Percentiles rank a stretch among this genome's conserved stretches.
Evolutionary conservation across 2,113 vertebrate species (phyloP).

Genomic region (Danionella cerebrum): DNA sequence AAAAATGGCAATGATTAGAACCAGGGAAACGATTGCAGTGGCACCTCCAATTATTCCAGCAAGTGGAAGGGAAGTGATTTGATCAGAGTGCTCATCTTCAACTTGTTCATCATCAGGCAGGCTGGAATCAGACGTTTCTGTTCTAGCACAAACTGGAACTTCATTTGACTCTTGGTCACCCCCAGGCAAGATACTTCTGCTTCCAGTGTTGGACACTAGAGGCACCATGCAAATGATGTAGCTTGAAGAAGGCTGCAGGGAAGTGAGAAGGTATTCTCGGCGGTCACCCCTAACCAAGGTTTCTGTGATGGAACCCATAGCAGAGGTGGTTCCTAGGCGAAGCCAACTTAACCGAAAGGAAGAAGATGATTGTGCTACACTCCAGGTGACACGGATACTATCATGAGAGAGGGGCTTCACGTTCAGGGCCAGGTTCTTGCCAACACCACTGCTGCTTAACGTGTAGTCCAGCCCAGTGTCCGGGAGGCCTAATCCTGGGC

Average conservation of each 20-base stretch:
- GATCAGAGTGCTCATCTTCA: slow-evolving; percentile 56
- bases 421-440: slow-evolving; percentile 78
- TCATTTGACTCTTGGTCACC: slow-evolving; percentile 70
- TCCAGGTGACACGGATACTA: slow-evolving; percentile 83
- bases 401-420: slow-evolving; percentile 81
- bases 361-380: slow-evolving; percentile 70
- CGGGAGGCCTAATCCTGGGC: slow-evolving; percentile 73
- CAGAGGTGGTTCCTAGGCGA: slow-evolving; percentile 72
- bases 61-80: slow-evolving; percentile 68
- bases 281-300: slow-evolving; percentile 83
- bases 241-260: slow-evolving; percentile 78
- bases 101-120: slow-evolving; percentile 62
- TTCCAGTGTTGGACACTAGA: slow-evolving; percentile 67
- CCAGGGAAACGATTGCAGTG: slow-evolving; percentile 76
- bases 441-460: slow-evolving; percentile 69
- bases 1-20: slow-evolving; percentile 74
- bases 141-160: slow-evolving; percentile 80
- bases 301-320: slow-evolving; percentile 85
- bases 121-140: slow-evolving; percentile 72
- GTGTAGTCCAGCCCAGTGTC: slow-evolving; percentile 79
- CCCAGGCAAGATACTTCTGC: slow-evolving; percentile 59
- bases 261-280: slow-evolving; percentile 80
- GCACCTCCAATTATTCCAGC: slow-evolving; percentile 82
- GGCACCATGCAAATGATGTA: slow-evolving; percentile 89
- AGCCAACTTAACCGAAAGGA: slow-evolving; percentile 87